Percentiles rank a stretch among this genome's conserved stretches.
phyloP scores from a whole-genome alignment of 1,140 invertebrate genomes.

The Anastatus disparis region DNA sequence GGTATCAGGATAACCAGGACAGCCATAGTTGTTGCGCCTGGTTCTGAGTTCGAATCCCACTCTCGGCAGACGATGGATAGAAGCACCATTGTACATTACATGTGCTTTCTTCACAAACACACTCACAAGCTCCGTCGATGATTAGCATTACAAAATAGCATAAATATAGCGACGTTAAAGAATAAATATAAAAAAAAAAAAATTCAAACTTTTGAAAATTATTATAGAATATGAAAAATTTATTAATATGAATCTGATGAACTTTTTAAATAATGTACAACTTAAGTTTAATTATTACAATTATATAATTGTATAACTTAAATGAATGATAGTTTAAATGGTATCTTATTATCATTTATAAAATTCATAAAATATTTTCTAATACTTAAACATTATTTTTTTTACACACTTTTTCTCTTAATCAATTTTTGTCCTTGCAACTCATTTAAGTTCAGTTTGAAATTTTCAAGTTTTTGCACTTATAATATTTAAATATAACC shows the following conservation, averaged over 20 bases:
- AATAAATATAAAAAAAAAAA: no score
- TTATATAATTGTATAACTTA: neutral
- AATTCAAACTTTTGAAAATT: no score
- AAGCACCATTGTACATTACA: no score
- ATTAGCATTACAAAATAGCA: no score
- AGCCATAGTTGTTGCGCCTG: no score
- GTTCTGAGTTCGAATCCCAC: no score
- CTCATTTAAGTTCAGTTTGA: constrained; percentile 29
- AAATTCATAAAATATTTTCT: constrained; percentile 31
- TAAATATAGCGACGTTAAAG: no score
- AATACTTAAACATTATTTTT: constrained; percentile 31
- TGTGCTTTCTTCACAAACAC: no score
- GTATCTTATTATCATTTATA: constrained; percentile 28
- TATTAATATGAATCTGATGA: neutral
- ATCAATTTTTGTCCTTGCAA: neutral
- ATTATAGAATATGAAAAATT: constrained; percentile 4
- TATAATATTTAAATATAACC: neutral
- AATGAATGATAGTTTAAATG: constrained; percentile 21
- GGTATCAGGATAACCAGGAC: no score
- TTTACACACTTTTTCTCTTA: neutral
- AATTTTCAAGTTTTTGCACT: neutral
- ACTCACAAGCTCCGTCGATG: no score
- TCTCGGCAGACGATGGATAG: no score
- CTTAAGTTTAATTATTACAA: constrained; percentile 28
- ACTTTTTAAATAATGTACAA: neutral